A percentile compares a stretch with the other conserved stretches of the same genome.
These are phyloP conservation scores for Channa striata DNA, from an alignment of 2,797 vertebrate species.

Conservation along the genomic window DNA sequence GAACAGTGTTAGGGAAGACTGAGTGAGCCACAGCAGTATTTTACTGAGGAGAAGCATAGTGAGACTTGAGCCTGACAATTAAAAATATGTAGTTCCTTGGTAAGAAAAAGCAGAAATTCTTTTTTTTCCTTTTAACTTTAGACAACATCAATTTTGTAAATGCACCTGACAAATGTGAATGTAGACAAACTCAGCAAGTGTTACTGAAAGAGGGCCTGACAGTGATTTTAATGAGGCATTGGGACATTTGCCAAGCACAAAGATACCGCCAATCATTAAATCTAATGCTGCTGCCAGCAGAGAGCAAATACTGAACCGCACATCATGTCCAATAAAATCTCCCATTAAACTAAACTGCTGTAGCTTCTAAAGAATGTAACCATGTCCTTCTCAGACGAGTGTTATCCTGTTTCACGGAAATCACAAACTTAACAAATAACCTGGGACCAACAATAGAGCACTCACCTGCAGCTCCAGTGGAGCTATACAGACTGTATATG, in stretches of 20 bases:
- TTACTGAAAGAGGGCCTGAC: constrained; percentile 30
- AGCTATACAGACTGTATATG: constrained; percentile 85
- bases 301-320: constrained; percentile 42
- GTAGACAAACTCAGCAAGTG: constrained; percentile 17
- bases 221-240: constrained; percentile 63
- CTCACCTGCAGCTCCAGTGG: constrained; percentile 92
- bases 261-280: constrained; percentile 49
- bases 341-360: constrained; percentile 40
- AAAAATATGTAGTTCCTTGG: constrained; percentile 8
- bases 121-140: constrained; percentile 13
- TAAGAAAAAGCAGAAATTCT: constrained; percentile 1
- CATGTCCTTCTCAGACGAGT: neutral
- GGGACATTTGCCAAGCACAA: constrained; percentile 47
- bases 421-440: neutral
- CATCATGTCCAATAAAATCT: constrained; percentile 63
- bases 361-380: constrained; percentile 26
- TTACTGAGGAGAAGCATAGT: neutral
- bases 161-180: constrained; percentile 11
- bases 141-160: constrained; percentile 16
- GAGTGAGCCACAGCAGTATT: neutral
- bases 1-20: neutral
- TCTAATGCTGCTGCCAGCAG: constrained; percentile 49
- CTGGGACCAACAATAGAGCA: neutral
- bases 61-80: neutral
- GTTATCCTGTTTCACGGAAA: neutral